phyloP scores from a whole-genome alignment of 2,797 vertebrate genomes.

The Parauchenoglanis punctatus region DNA sequence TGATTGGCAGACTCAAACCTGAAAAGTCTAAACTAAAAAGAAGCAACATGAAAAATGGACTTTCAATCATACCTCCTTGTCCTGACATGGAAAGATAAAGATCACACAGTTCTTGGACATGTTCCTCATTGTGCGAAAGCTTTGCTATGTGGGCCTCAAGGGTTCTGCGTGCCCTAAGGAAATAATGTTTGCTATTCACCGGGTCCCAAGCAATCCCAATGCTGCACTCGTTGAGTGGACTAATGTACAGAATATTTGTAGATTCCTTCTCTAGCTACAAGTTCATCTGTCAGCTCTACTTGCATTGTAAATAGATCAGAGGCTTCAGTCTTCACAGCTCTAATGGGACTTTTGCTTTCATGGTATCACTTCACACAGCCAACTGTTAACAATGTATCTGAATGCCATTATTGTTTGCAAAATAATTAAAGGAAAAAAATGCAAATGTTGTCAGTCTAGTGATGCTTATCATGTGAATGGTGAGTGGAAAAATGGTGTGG shows the following conservation, averaged over 20 bases:
- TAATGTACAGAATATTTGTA: conserved; percentile 64
- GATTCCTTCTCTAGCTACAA: conserved; percentile 56
- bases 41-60: conserved; percentile 57
- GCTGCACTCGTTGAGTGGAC: conserved; percentile 62
- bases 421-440: conserved; percentile 77
- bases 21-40: conserved; percentile 38
- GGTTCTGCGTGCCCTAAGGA: conserved; percentile 50
- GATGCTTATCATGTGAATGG: conserved; percentile 19
- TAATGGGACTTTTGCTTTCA: conserved; percentile 73
- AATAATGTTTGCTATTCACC: conserved; percentile 66
- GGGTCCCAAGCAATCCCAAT: conserved; percentile 76
- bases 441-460: conserved; percentile 45
- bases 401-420: conserved; percentile 85
- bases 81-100: conserved; percentile 40
- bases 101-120: neutral
- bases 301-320: conserved; percentile 70
- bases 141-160: conserved; percentile 37
- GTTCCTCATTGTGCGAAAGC: conserved; percentile 43
- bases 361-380: conserved; percentile 78
- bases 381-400: conserved; percentile 85
- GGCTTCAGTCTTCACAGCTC: conserved; percentile 74
- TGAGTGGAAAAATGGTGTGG: neutral
- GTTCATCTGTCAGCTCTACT: conserved; percentile 67
- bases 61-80: conserved; percentile 40
- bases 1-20: conserved; percentile 44